phyloP scores from a whole-genome alignment of 2,113 vertebrate genomes.

The Heptranchias perlo region DNA sequence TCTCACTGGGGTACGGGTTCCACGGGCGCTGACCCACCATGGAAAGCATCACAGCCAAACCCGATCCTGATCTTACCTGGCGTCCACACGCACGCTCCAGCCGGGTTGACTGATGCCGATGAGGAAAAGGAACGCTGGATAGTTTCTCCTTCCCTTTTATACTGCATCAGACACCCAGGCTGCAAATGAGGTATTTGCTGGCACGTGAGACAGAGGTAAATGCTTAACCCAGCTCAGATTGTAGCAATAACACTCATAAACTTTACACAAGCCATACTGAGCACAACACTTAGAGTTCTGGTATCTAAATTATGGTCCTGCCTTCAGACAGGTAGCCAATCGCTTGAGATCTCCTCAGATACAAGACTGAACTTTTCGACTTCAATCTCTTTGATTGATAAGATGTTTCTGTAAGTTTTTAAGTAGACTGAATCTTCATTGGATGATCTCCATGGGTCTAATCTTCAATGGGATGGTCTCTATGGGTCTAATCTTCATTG shows the following conservation, averaged over 20 bases:
- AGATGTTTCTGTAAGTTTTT: neutral
- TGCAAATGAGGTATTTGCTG: neutral
- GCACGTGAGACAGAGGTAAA: neutral
- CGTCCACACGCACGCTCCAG: neutral
- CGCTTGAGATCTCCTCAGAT: no score
- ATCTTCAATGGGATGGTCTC: neutral
- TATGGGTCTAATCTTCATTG: neutral
- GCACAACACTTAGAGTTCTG: neutral
- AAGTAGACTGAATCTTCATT: neutral
- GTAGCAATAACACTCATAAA: neutral
- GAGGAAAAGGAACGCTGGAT: neutral
- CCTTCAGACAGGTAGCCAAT: neutral
- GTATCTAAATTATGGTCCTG: neutral
- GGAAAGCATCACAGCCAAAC: neutral
- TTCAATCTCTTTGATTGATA: neutral
- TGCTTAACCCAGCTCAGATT: conserved; percentile 7
- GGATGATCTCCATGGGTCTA: neutral
- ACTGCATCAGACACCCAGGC: neutral
- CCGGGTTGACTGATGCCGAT: neutral
- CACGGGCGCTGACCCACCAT: neutral
- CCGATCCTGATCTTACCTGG: neutral
- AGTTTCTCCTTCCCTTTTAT: neutral
- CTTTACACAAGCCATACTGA: neutral
- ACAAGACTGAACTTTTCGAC: neutral
- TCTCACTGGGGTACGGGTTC: neutral